A percentile compares a stretch with the other conserved stretches of the same genome.
Conservation (phyloP, 1,140 invertebrate species). For the Bombus pascuorum region DNA sequence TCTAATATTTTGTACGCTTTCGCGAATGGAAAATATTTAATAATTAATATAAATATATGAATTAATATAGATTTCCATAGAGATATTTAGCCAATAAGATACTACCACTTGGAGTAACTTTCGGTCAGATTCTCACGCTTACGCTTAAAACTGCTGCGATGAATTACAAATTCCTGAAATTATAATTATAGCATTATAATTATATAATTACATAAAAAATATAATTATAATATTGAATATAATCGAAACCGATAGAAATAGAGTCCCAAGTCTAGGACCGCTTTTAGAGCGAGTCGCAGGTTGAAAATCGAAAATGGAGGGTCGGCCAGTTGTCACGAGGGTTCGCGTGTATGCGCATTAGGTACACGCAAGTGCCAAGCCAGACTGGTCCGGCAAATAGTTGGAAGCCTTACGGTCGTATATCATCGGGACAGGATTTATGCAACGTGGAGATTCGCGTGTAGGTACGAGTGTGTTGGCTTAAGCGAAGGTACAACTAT, state of each 20-base stretch:
- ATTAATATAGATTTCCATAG: too few species aligned
- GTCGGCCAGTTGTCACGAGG: not conserved
- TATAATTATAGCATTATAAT: too few species aligned
- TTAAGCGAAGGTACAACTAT: conserved; percentile 53
- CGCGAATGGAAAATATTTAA: too few species aligned
- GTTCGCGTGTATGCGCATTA: conserved; percentile 18
- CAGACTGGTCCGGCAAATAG: conserved; percentile 63
- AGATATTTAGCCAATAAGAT: too few species aligned
- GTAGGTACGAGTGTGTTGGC: conserved; percentile 38
- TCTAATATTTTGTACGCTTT: too few species aligned
- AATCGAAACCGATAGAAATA: not conserved
- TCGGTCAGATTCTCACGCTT: too few species aligned
- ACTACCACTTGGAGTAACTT: too few species aligned
- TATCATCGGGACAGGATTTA: conserved; percentile 64
- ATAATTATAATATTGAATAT: too few species aligned
- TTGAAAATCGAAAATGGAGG: conserved; percentile 18
- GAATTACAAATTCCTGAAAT: too few species aligned
- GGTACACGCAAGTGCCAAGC: conserved; percentile 30
- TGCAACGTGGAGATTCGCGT: conserved; percentile 53
- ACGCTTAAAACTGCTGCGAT: too few species aligned
- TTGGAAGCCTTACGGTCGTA: conserved; percentile 51
- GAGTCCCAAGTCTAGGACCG: not conserved
- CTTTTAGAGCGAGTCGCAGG: not conserved
- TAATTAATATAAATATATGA: too few species aligned
- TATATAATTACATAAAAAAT: too few species aligned